Percentiles rank a stretch among this genome's conserved stretches.
Conservation (phyloP, 2,888 invertebrate species). For the Sarcophaga rosellei region DNA sequence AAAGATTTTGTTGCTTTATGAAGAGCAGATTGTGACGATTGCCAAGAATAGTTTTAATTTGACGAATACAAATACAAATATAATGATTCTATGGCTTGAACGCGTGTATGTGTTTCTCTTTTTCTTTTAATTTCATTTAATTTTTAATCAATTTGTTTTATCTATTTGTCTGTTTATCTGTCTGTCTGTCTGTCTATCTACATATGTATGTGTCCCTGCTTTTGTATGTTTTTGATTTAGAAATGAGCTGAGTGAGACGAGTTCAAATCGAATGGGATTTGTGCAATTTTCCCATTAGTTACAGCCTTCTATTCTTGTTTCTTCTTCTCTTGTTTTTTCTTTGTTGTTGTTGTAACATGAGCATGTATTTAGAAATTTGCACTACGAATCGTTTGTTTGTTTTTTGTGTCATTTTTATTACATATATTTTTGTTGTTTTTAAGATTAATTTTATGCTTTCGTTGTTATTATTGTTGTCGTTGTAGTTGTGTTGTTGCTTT, state of each 20-base stretch:
- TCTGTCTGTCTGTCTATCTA: not conserved
- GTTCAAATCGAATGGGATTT: not conserved
- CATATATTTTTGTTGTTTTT: conserved; percentile 34
- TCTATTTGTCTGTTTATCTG: not conserved
- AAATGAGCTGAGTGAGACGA: not conserved
- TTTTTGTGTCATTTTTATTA: conserved; percentile 54
- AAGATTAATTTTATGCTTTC: conserved; percentile 26
- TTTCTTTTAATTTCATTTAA: not conserved
- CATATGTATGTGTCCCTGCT: not conserved
- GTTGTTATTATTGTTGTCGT: not conserved
- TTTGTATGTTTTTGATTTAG: conserved; percentile 11
- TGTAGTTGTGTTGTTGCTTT: not conserved
- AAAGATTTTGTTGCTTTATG: conserved; percentile 10
- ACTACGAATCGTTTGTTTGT: conserved; percentile 23
- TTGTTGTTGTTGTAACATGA: conserved; percentile 21
- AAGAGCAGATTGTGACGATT: conserved; percentile 20
- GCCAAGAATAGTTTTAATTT: conserved; percentile 45
- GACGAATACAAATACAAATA: not conserved
- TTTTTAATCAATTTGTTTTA: not conserved
- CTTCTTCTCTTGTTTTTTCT: conserved; percentile 2
- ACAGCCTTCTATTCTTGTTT: conserved; percentile 31
- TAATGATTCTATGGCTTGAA: not conserved
- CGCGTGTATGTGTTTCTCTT: too few relatives aligned
- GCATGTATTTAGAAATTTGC: conserved; percentile 49
- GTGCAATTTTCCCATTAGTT: conserved; percentile 50